Evolutionary conservation across 2,113 vertebrate genomes (phyloP), one percentile per base, ranked within the genome.

Genomic region (Myxocyprinus asiaticus): DNA sequence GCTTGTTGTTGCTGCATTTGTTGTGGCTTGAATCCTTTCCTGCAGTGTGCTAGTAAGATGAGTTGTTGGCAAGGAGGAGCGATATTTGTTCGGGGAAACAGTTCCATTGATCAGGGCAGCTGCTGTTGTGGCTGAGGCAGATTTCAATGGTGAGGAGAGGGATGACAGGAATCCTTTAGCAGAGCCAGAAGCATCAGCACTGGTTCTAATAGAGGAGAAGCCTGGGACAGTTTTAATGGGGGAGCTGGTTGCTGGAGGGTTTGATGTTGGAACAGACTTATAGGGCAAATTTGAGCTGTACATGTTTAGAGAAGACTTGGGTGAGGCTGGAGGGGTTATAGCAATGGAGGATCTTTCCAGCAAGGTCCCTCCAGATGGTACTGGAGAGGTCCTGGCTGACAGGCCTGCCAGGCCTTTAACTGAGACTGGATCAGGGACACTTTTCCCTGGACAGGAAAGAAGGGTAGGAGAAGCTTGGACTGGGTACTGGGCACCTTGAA

Each of bases 261-360:
- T 85, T 83, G 96, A 95, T 83, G 93, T 94, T 73, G 97, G 92
- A 80, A 94, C 93, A 0, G 96, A 95, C 84, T 98, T 99, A 91
- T 96, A 97, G 9, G 95, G 95, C 85, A 97, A 87, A 86, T 91
- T 95, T 15, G 96, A 96, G 86, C 93, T 93, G 89, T 97, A 98
- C 93, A 97, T 94, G 88, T 90, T 96, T 85, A 97, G 89, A 88
- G 95, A 95, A 62, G 97, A 96, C 88, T 98, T 98, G 71, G 96
- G 96, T 86, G 97, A 98, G 44, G 95, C 94, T 88, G 97, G 98
- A 86, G 96, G 98, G 9, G 96, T 98, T 94, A 96, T 95, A 73
- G 95, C 94, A 90, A 96, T 97, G 71, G 95, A 96, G 3, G 96
- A 94, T 90, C 96, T 96, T 89, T 99, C 97, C 89, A 97, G 91